These are phyloP conservation scores for Apodemus speciosus DNA, from an alignment of 2,113 vertebrate genomes.

Conservation along the genomic window DNA sequence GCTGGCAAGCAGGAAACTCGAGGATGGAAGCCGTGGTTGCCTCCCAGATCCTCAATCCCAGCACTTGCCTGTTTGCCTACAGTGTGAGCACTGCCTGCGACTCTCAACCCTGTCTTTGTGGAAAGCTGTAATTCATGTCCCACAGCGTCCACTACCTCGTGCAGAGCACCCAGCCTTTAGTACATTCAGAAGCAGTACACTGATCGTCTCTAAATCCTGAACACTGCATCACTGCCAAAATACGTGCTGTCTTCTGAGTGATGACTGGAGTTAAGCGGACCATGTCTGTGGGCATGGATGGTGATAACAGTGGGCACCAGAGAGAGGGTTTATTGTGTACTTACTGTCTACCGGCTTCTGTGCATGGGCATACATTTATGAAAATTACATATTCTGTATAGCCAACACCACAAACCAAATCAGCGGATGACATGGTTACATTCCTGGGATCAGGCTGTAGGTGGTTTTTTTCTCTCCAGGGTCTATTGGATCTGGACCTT, in stretches of 20 bases:
- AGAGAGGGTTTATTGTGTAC: rapidly evolving
- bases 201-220: background rate
- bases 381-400: background rate
- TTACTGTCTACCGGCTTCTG: background rate
- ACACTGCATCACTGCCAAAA: background rate
- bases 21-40: background rate
- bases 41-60: no score
- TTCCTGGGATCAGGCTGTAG: rapidly evolving
- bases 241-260: background rate
- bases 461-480: background rate
- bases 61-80: rapidly evolving
- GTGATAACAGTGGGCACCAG: background rate
- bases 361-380: background rate
- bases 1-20: background rate
- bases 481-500: background rate
- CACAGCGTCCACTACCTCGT: rapidly evolving
- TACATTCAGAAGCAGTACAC: background rate
- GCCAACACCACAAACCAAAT: no score
- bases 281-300: background rate
- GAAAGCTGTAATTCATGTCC: background rate
- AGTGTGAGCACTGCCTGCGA: background rate
- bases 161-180: background rate
- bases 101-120: background rate
- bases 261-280: background rate
- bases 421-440: rapidly evolving